Evolutionary conservation across 2,888 invertebrate genomes (phyloP), one percentile per base, ranked within the genome.

Genomic region (Drosophila buzzatii): DNA sequence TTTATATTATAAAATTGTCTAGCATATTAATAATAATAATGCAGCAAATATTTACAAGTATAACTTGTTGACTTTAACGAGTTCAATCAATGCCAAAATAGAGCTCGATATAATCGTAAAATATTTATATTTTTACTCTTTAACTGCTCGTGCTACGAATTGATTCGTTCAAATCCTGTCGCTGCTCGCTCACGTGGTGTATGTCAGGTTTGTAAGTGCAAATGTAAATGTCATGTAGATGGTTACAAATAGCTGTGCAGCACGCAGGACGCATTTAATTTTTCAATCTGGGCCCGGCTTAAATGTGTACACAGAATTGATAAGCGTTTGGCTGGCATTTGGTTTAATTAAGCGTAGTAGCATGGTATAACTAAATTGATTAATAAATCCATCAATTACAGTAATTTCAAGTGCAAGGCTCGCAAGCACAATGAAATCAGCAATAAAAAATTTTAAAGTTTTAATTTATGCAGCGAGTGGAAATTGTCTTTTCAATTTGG

Each of bases 301-400:
- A 68, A 68, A 52, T 41, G 37, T 47, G 73, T 42, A 70, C 4
- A 41, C 3, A 10, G 7, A 27, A 20, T 52, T 23, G 27, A 12
- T 27, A n/a, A 27, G 39, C 41, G 39, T 41, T 20, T 45, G 35
- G 42, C 45, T 51, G 44, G 6, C 42, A 44, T 74, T 62, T 53
- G 31, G 39, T 65, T 71, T 64, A 80, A 73, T 88, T 81, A 72
- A 69, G 56, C 31, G 31, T 31, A 56, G 37, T 41, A 70, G 47
- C 31, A 8, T 8, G 8, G 12, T 42, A 60, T 35, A 56, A 33
- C 52, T 52, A 65, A 6, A 12, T 52, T 66, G 33, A 60, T 66
- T 57, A 71, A 57, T 68, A 60, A 72, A 70, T 75, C 52, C 52
- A 64, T 68, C 64, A 83, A 81, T 89, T 81, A 85, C 56, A 68